phyloP scores from a whole-genome alignment of 1,140 invertebrate species.

The Atta cephalotes region DNA sequence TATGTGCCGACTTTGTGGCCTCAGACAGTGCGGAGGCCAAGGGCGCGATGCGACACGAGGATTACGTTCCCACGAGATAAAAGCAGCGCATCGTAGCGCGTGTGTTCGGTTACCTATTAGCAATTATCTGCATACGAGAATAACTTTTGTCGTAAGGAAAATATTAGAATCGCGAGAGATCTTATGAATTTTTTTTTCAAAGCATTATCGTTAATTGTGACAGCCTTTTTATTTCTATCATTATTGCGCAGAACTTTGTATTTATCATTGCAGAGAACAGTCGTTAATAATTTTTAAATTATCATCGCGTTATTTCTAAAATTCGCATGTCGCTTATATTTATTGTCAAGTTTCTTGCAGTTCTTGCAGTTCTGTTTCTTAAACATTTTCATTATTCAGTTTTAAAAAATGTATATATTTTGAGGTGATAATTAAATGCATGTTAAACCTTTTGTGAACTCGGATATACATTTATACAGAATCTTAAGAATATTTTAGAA shows the following conservation, averaged over 20 bases:
- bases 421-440: neutral
- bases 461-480: neutral
- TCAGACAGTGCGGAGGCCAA: slow-evolving; percentile 54
- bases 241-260: neutral
- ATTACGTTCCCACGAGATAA: slow-evolving; percentile 79
- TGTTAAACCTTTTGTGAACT: neutral
- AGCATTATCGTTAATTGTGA: neutral
- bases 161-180: slow-evolving; percentile 1
- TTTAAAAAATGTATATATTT: neutral
- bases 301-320: slow-evolving; percentile 9
- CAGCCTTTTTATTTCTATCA: slow-evolving; percentile 3
- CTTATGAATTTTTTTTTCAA: neutral
- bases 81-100: slow-evolving; percentile 27
- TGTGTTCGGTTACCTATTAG: slow-evolving; percentile 73
- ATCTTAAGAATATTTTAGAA: neutral
- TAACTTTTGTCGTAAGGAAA: slow-evolving; percentile 49
- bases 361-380: neutral
- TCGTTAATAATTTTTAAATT: slow-evolving; percentile 20
- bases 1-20: slow-evolving; percentile 69
- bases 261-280: neutral
- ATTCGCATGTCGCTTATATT: neutral
- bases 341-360: neutral
- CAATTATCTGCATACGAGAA: slow-evolving; percentile 76
- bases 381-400: neutral
- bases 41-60: slow-evolving; percentile 63